A percentile compares a stretch with the other conserved stretches of the same genome.
phyloP scores from a whole-genome alignment of 2,797 vertebrate species.

The Gambusia yucatana region DNA sequence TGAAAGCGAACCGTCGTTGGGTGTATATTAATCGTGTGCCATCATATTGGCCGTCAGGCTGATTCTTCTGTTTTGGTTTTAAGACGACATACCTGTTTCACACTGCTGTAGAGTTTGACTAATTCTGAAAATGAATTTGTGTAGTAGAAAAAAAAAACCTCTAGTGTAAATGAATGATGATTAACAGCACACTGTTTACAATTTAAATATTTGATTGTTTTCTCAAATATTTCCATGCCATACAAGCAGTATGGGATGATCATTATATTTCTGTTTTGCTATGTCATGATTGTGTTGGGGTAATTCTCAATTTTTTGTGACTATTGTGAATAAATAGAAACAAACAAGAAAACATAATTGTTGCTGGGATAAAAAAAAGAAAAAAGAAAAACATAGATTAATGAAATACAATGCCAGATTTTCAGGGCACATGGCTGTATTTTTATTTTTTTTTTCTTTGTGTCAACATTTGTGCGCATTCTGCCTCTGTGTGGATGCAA shows the following conservation, averaged over 20 bases:
- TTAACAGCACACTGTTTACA: neutral
- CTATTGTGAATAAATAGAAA: neutral
- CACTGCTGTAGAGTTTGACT: constrained; percentile 20
- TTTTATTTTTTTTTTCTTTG: neutral
- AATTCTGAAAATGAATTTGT: neutral
- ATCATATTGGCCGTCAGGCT: constrained; percentile 30
- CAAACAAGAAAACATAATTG: neutral
- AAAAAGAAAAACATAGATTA: neutral
- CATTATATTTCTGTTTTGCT: neutral
- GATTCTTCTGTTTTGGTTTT: constrained; percentile 22
- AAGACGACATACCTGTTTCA: constrained; percentile 37
- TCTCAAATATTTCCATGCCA: neutral
- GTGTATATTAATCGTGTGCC: constrained; percentile 18
- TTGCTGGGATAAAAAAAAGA: neutral
- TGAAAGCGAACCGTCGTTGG: constrained; percentile 27
- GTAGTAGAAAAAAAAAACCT: neutral
- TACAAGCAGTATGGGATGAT: neutral
- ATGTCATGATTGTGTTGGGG: neutral
- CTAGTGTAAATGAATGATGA: neutral
- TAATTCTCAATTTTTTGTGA: neutral
- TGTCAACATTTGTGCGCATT: neutral
- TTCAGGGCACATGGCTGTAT: neutral
- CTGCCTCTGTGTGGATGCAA: neutral
- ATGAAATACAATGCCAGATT: neutral
- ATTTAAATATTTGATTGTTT: constrained; percentile 1